A percentile compares a stretch with the other conserved stretches of the same genome.
phyloP scores from a whole-genome alignment of 2,888 invertebrate species.

The Amorpha juglandis region DNA sequence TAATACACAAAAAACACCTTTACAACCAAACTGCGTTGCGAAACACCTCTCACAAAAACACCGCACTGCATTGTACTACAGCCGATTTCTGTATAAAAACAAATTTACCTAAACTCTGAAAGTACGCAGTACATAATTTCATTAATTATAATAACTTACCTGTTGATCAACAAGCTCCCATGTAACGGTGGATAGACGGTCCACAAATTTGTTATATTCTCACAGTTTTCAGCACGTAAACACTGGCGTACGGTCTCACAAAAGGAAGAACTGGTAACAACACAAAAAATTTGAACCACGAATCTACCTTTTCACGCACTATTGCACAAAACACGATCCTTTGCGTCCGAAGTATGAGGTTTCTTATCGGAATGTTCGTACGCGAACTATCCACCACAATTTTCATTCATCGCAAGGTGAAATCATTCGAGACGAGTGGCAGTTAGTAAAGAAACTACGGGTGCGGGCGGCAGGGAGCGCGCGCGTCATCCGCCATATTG shows the following conservation, averaged over 20 bases:
- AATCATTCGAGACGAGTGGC: constrained; percentile 74
- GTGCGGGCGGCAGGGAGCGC: constrained; percentile 64
- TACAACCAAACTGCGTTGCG: constrained; percentile 33
- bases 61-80: constrained; percentile 12
- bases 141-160: constrained; percentile 51
- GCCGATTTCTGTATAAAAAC: not conserved
- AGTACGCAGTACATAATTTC: constrained; percentile 26
- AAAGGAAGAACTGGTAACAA: constrained; percentile 76
- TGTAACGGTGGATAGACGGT: constrained; percentile 70
- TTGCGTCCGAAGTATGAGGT: constrained; percentile 56
- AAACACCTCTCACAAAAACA: constrained; percentile 17
- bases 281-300: constrained; percentile 60
- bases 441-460: constrained; percentile 67
- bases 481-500: constrained; percentile 84
- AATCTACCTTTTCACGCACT: constrained; percentile 73
- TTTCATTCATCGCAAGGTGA: constrained; percentile 79
- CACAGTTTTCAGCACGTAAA: constrained; percentile 75
- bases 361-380: constrained; percentile 59
- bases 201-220: constrained; percentile 56
- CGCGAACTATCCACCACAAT: constrained; percentile 64
- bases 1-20: constrained; percentile 47
- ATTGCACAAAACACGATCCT: constrained; percentile 64
- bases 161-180: constrained; percentile 81
- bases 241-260: constrained; percentile 71
- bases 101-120: constrained; percentile 25